Base-by-base conservation (phyloP, 1,140 invertebrate genomes). In the Cherax quadricarinatus region DNA sequence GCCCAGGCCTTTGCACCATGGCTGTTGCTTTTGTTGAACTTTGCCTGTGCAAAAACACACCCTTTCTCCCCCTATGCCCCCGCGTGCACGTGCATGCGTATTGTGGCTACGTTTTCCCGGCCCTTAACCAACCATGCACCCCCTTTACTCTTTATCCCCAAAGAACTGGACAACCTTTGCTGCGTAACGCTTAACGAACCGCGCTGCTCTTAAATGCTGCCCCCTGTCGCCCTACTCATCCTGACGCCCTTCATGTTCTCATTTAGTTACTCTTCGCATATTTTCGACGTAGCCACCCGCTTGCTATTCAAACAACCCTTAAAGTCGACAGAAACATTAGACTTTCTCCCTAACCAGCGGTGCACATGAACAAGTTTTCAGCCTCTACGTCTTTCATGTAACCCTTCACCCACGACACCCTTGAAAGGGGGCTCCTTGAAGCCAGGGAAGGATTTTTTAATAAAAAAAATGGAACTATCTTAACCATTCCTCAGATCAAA, bases 1-100 rank as follows among this genome's bases (percentile, higher is more conserved):
- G 24, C 14, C 62, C 48, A n/a, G 82, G 53, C n/a, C 9, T 57
- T n/a, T 5, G 57, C 82, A 24, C 53, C 83, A 48, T 49, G 60
- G 83, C 41, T 85, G 83, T 16, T 85, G 83, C 83, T 85, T 85
- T 85, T 85, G 83, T 85, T 85, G 12, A 70, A 60, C 83, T 85
- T 30, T 85, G 62, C 83, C 83, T 85, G 60, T 85, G 83, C 83
- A 85, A 85, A 85, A 85, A 85, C 83, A 85, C 83, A 41, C 60
- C 83, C 83, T 41, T 84, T n/a, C 57, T 30, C 30, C 60, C 60
- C n/a, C 57, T 51, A 41, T 84, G 82, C 53, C 24, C 82, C n/a
- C 62, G 53, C 83, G 48, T 85, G 83, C 83, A 70, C 30, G 49
- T 85, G 83, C 83, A 85, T 85, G 83, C 83, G 83, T 30, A 85